Evolutionary conservation across 2,797 vertebrate species (phyloP).

Genomic region (Poecile montanus): DNA sequence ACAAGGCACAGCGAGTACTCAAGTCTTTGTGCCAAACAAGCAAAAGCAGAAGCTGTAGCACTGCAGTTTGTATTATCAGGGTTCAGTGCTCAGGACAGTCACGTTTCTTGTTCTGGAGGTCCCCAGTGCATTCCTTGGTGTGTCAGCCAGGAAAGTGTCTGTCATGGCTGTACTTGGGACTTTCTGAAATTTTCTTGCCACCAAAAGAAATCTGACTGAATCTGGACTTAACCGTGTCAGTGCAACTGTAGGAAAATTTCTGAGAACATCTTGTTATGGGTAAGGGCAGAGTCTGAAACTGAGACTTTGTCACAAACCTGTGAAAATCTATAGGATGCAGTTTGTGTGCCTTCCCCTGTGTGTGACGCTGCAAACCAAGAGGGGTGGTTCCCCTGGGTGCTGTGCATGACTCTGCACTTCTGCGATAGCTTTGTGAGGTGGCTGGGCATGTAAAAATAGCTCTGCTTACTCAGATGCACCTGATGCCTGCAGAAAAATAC

Average conservation of each 20-base stretch:
- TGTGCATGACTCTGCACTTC: slow-evolving; percentile 53
- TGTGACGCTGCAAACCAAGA: neutral
- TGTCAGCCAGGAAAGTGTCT: slow-evolving; percentile 26
- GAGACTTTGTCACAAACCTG: neutral
- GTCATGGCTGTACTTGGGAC: neutral
- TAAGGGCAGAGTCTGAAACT: slow-evolving; percentile 13
- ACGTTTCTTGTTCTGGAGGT: slow-evolving; percentile 8
- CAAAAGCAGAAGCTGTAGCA: slow-evolving; percentile 2
- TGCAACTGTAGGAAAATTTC: neutral
- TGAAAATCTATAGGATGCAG: neutral
- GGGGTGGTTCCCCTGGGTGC: neutral
- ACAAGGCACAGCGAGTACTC: neutral
- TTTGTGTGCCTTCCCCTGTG: neutral
- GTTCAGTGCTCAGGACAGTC: neutral
- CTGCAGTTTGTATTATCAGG: neutral
- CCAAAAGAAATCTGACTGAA: neutral
- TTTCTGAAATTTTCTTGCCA: neutral
- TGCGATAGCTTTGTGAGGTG: accelerated
- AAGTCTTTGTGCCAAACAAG: neutral
- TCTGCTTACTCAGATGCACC: slow-evolving; percentile 52
- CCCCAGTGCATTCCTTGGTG: neutral
- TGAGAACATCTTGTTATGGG: neutral
- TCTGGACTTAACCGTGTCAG: neutral
- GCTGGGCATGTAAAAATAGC: slow-evolving; percentile 38
- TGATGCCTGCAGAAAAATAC: slow-evolving; percentile 30